Percentiles rank a stretch among this genome's conserved stretches.
phyloP scores from a whole-genome alignment of 2,797 vertebrate species.

The Mus spretus region DNA sequence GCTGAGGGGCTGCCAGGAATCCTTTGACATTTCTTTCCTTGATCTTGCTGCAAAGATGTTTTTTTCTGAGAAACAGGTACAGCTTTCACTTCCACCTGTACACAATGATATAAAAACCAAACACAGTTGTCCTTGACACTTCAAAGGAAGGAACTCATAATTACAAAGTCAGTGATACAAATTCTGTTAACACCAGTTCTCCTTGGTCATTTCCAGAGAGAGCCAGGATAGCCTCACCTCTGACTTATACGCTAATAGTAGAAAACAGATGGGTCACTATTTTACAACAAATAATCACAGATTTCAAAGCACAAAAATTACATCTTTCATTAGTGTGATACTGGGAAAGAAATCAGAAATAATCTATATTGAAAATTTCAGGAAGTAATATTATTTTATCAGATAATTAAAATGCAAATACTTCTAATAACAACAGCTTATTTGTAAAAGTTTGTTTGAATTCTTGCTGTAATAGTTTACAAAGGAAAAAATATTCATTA shows the following conservation, averaged over 20 bases:
- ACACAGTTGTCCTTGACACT: background rate
- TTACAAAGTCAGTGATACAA: background rate
- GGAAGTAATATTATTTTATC: constrained; percentile 16
- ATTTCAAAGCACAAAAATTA: constrained; percentile 59
- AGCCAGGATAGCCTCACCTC: background rate
- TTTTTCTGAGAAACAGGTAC: constrained; percentile 99
- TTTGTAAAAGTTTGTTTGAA: constrained; percentile 42
- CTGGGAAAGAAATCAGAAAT: background rate
- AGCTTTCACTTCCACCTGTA: constrained; percentile 98
- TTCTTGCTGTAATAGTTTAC: constrained; percentile 5
- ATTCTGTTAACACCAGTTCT: background rate
- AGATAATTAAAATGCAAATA: constrained; percentile 46
- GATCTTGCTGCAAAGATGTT: constrained; percentile 95
- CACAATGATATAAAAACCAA: constrained; percentile 63
- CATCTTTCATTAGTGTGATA: background rate
- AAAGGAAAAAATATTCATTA: constrained; percentile 57
- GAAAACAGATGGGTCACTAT: background rate
- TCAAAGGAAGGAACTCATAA: constrained; percentile 39
- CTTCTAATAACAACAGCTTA: background rate
- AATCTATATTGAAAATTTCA: background rate
- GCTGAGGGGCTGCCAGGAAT: constrained; percentile 93
- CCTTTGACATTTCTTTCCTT: constrained; percentile 94
- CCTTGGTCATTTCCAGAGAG: background rate
- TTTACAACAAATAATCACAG: background rate
- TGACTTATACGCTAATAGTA: background rate